Evolutionary conservation across 2,797 vertebrate species (phyloP).

Genomic region (Intellagama lesueurii): DNA sequence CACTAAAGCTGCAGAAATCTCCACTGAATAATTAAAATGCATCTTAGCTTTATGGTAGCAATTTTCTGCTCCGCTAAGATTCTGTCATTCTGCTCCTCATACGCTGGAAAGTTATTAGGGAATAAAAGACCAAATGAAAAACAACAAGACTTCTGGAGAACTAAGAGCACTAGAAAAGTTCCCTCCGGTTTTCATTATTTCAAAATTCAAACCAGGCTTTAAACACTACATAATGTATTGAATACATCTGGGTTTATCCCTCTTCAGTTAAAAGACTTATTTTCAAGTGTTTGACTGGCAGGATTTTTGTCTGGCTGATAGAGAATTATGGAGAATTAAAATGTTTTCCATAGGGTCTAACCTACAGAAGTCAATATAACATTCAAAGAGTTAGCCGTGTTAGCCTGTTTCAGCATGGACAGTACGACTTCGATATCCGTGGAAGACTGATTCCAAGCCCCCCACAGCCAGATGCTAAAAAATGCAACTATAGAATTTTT

Average conservation of each 20-base stretch:
- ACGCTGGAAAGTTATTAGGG: constrained; percentile 30
- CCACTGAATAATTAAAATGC: constrained; percentile 66
- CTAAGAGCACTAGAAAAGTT: not conserved
- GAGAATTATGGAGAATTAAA: not conserved
- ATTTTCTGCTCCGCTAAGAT: constrained; percentile 69
- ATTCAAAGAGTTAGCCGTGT: too few relatives aligned
- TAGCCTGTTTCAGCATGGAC: too few relatives aligned
- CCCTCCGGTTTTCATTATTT: not conserved
- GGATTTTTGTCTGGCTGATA: not conserved
- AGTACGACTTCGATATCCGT: too few relatives aligned
- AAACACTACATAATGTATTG: not conserved
- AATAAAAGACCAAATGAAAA: constrained; percentile 35
- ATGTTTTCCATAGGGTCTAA: accelerated
- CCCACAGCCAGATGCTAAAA: too few relatives aligned
- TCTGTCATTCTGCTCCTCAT: not conserved
- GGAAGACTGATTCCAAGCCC: too few relatives aligned
- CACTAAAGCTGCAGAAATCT: constrained; percentile 55
- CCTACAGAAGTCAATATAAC: accelerated
- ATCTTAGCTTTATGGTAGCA: constrained; percentile 59
- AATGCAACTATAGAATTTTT: too few relatives aligned
- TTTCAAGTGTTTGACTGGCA: not conserved
- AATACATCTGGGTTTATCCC: constrained; percentile 8
- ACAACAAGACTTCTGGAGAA: constrained; percentile 43
- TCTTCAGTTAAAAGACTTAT: not conserved
- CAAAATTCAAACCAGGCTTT: constrained; percentile 13